phyloP scores from a whole-genome alignment of 1,140 invertebrate genomes.

The Meloidogyne chitwoodi region DNA sequence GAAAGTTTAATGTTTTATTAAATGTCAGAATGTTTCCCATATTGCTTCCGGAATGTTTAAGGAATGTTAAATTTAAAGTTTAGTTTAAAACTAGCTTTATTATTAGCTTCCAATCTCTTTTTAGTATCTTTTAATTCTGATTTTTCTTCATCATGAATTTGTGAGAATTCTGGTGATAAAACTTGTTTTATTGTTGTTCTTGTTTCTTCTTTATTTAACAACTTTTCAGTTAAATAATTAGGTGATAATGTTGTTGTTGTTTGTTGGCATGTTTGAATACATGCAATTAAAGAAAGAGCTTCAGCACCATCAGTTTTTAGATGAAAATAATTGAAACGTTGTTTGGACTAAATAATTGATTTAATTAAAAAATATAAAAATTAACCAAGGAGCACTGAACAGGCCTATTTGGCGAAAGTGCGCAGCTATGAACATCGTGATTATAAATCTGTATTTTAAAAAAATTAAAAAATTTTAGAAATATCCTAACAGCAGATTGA shows the following conservation, averaged over 20 bases:
- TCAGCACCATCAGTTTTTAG: constrained; percentile 17
- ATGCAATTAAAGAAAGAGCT: constrained; percentile 5
- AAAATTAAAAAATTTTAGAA: not conserved
- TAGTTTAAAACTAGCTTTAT: not conserved
- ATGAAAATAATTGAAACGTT: constrained; percentile 17
- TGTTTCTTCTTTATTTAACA: not conserved
- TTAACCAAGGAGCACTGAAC: not conserved
- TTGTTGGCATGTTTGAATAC: constrained; percentile 7
- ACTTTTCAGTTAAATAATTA: not conserved
- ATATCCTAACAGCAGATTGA: not conserved
- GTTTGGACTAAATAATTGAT: constrained; percentile 1
- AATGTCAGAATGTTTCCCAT: too few relatives aligned
- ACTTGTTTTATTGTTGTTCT: not conserved
- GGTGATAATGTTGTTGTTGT: not conserved
- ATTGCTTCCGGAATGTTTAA: too few relatives aligned
- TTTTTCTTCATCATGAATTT: not conserved
- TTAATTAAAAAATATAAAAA: not conserved
- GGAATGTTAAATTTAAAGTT: too few relatives aligned
- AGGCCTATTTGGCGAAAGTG: constrained; percentile 1
- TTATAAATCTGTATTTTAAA: constrained; percentile 1
- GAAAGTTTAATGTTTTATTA: too few relatives aligned
- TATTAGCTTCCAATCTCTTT: not conserved
- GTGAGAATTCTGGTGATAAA: not conserved
- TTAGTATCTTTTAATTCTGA: not conserved
- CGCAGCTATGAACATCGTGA: constrained; percentile 3